Conservation (phyloP, 2,888 invertebrate genomes). For the Chloroclystis v-ata region DNA sequence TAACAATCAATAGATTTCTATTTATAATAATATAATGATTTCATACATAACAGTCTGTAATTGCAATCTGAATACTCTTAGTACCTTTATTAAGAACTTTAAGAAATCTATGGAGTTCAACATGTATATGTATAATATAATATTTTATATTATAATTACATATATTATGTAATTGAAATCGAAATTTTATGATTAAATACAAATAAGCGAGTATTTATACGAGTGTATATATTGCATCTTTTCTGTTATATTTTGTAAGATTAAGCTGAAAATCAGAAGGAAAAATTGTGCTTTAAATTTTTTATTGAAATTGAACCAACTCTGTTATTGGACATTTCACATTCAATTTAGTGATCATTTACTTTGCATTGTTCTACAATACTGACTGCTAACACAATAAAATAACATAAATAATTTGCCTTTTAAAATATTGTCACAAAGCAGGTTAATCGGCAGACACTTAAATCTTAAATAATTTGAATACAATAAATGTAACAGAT, state of each 20-base stretch:
- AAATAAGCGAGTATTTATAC: background rate
- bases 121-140: background rate
- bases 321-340: background rate
- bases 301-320: background rate
- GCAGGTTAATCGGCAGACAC: constrained; percentile 3
- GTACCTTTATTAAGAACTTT: constrained; percentile 34
- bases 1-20: constrained; percentile 72
- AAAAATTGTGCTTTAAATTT: background rate
- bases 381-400: constrained; percentile 6
- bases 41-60: constrained; percentile 65
- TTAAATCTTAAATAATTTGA: background rate
- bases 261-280: background rate
- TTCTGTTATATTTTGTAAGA: background rate
- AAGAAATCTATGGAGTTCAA: constrained; percentile 24
- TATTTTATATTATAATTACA: background rate
- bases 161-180: too few relatives aligned
- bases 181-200: constrained; percentile 1
- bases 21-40: constrained; percentile 65
- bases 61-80: constrained; percentile 40
- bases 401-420: background rate
- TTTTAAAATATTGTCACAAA: background rate
- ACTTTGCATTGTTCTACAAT: constrained; percentile 1
- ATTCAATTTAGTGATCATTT: background rate
- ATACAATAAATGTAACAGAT: constrained; percentile 29
- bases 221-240: constrained; percentile 4